Conservation (phyloP, 2,797 vertebrate species). For the Crax fasciolata region DNA sequence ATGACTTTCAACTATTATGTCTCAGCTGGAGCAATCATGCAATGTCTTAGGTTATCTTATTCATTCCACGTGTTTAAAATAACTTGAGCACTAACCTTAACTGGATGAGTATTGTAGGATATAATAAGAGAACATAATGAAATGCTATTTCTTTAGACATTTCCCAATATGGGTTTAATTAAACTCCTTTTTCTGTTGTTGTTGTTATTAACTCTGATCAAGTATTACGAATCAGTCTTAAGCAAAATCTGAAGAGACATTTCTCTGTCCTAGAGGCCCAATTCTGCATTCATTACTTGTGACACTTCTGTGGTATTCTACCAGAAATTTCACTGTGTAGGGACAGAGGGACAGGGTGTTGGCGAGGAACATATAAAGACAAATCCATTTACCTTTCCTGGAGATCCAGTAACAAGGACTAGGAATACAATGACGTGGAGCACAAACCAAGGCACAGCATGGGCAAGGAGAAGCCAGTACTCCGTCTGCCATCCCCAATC, state of each 20-base stretch:
- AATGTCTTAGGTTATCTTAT: conserved; percentile 32
- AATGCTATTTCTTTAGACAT: conserved; percentile 34
- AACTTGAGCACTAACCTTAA: conserved; percentile 49
- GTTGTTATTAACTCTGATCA: conserved; percentile 9
- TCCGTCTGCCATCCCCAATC: fast-evolving
- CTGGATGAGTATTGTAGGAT: conserved; percentile 41
- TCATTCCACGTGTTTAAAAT: conserved; percentile 54
- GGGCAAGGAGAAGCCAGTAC: fast-evolving
- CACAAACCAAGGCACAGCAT: neutral
- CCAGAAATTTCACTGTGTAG: neutral
- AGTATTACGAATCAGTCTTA: conserved; percentile 27
- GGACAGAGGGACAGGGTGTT: neutral
- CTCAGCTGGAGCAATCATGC: conserved; percentile 52
- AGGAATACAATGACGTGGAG: neutral
- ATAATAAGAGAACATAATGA: conserved; percentile 38
- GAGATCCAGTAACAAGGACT: neutral
- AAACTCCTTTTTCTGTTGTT: neutral
- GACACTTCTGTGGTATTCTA: neutral
- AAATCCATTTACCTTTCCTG: neutral
- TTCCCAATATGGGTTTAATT: conserved; percentile 51
- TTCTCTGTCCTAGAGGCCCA: neutral
- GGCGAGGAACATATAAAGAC: neutral
- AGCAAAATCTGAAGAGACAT: conserved; percentile 5
- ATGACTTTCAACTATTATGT: conserved; percentile 44
- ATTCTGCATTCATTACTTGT: neutral